Evolutionary conservation across 2,797 vertebrate species (phyloP).

Genomic region (Hydrophis major): DNA sequence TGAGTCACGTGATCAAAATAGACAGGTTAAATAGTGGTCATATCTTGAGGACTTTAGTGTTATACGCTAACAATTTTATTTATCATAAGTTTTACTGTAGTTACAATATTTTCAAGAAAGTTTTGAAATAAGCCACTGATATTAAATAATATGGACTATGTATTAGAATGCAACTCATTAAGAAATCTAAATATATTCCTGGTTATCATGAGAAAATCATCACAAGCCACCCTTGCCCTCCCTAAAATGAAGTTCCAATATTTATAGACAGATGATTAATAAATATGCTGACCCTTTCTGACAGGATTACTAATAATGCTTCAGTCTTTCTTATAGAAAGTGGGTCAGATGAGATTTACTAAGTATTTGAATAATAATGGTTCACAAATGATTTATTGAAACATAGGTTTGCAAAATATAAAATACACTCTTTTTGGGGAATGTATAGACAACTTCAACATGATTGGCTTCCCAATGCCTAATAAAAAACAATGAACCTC

Average conservation of each 20-base stretch:
- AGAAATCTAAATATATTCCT: neutral
- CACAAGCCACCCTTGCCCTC: conserved; percentile 42
- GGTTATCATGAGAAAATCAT: conserved; percentile 17
- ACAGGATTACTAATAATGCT: conserved; percentile 64
- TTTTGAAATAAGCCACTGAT: conserved; percentile 21
- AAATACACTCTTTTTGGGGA: neutral
- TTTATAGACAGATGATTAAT: conserved; percentile 69
- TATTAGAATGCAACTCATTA: neutral
- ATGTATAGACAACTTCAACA: neutral
- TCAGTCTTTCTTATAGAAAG: conserved; percentile 48
- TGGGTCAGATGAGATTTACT: conserved; percentile 61
- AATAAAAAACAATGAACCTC: neutral
- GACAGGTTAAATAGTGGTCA: neutral
- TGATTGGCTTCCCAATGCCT: neutral
- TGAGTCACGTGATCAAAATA: neutral
- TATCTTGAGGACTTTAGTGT: neutral
- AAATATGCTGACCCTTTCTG: conserved; percentile 64
- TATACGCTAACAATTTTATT: neutral
- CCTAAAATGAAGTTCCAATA: conserved; percentile 57
- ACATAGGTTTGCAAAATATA: conserved; percentile 15
- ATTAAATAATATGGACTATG: neutral
- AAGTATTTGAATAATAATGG: conserved; percentile 52
- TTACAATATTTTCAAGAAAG: neutral
- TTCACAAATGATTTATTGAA: conserved; percentile 54
- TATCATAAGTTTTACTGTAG: neutral